Evolutionary conservation across 2,113 vertebrate genomes (phyloP), one percentile per base, ranked within the genome.

Genomic region (Notothenia coriiceps): DNA sequence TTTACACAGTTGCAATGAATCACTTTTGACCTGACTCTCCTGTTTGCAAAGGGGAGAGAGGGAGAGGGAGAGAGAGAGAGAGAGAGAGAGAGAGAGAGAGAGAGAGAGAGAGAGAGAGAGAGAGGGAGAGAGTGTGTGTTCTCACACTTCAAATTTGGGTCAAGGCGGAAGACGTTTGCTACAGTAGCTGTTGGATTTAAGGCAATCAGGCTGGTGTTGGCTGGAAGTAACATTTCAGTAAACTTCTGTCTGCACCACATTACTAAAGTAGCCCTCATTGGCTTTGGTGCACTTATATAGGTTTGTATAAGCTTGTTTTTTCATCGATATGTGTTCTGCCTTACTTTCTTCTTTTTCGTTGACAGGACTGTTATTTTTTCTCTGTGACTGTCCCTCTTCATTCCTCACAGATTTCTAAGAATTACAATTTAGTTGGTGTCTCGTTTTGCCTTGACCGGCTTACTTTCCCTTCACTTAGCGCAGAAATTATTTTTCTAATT

Each of bases 401-500:
- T 14, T 50, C 57, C n/a, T 50, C 33, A 43, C 35, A 57, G 43
- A 57, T 67, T 29, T 59, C 29, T 81, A 47, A 13, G 64, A 6
- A 20, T 6, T 57, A 15, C 3, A 29, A 29, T 43, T 1, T 7
- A 17, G 11, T 40, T n/a, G 20, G 72, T 44, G 52, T 51, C 17
- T 69, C 46, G n/a, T n/a, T 40, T 40, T 40, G 5, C 35, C 35
- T 40, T 40, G 35, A 7, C 29, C 29, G 35, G 35, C 35, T 40
- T 40, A 40, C 7, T 40, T 40, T 40, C 35, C 35, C 5, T 40
- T 40, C 35, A 40, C 5, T 6, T 6, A 40, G 7, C 5, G 35
- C 66, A 20, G 13, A 9, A 54, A 44, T 44, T 52, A 22, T 17
- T 8, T 57, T 2, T 40, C 35, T 35, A n/a, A 18, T 29, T 47